These are phyloP conservation scores for Keiferia lycopersicella DNA, from an alignment of 2,888 invertebrate genomes.

Conservation along the genomic window DNA sequence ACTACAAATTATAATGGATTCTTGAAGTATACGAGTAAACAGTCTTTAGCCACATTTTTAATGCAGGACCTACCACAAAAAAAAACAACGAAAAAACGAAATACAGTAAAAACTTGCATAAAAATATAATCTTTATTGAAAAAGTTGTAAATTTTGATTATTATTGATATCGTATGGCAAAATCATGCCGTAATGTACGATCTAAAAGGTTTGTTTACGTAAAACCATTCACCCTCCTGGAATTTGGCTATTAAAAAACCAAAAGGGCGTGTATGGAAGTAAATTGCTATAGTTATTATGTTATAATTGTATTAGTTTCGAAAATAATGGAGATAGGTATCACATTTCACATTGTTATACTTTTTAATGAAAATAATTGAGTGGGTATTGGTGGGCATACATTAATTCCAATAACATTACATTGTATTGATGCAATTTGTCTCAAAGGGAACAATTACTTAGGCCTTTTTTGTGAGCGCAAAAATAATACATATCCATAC, in stretches of 20 bases:
- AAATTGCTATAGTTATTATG: constrained; percentile 16
- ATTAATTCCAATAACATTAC: no score
- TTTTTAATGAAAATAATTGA: not conserved
- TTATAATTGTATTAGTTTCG: not conserved
- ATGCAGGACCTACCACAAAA: no score
- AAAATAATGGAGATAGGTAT: not conserved
- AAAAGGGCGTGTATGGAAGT: constrained; percentile 13
- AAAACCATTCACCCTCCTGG: constrained; percentile 48
- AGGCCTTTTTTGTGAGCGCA: no score
- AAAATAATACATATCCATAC: no score
- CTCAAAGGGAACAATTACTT: no score
- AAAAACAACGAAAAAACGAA: no score
- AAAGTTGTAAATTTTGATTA: no score
- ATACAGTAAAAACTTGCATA: no score
- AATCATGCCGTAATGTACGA: not conserved
- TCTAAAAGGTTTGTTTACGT: constrained; percentile 44
- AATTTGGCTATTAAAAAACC: constrained; percentile 38
- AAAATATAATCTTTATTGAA: not conserved
- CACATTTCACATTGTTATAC: not conserved
- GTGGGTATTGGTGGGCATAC: not conserved
- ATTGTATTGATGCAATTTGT: not conserved
- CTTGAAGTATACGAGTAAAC: no score
- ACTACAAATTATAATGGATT: no score
- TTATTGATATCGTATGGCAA: not conserved
- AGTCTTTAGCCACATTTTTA: no score